A percentile compares a stretch with the other conserved stretches of the same genome.
These are phyloP conservation scores for Eilema depressum DNA, from an alignment of 2,888 invertebrate species.

Conservation along the genomic window DNA sequence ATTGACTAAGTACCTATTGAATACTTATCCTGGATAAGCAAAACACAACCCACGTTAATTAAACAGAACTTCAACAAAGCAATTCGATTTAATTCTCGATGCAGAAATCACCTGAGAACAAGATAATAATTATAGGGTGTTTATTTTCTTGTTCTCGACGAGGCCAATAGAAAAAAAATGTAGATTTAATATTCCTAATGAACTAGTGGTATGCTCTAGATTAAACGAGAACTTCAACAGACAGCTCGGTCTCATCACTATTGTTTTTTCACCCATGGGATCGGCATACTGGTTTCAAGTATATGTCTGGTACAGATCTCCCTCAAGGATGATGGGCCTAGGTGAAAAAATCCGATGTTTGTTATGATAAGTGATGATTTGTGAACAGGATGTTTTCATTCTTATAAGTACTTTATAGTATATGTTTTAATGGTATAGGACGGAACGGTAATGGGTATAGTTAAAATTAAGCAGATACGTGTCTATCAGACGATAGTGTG, in stretches of 20 bases:
- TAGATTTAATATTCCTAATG: constrained; percentile 22
- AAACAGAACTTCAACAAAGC: not conserved
- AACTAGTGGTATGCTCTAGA: constrained; percentile 17
- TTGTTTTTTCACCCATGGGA: constrained; percentile 14
- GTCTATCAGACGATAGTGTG: not conserved
- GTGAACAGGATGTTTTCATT: constrained; percentile 18
- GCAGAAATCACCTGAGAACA: not conserved
- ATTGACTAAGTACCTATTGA: not conserved
- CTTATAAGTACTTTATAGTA: not conserved
- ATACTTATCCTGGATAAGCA: not conserved
- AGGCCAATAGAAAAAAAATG: not conserved
- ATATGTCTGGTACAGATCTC: constrained; percentile 24
- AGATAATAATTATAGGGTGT: not conserved
- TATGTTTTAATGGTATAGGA: not conserved
- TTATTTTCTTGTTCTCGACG: not conserved
- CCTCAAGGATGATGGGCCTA: constrained; percentile 28
- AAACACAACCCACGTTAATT: not conserved
- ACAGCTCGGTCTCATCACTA: constrained; percentile 13
- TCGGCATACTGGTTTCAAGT: constrained; percentile 19
- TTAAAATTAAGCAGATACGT: not conserved
- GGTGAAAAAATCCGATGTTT: not conserved
- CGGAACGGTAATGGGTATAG: not conserved
- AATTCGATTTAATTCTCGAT: not conserved
- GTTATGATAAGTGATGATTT: constrained; percentile 20
- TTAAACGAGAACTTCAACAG: constrained; percentile 13